Evolutionary conservation across 1,140 invertebrate species (phyloP).

Genomic region (Hyles vespertilio): DNA sequence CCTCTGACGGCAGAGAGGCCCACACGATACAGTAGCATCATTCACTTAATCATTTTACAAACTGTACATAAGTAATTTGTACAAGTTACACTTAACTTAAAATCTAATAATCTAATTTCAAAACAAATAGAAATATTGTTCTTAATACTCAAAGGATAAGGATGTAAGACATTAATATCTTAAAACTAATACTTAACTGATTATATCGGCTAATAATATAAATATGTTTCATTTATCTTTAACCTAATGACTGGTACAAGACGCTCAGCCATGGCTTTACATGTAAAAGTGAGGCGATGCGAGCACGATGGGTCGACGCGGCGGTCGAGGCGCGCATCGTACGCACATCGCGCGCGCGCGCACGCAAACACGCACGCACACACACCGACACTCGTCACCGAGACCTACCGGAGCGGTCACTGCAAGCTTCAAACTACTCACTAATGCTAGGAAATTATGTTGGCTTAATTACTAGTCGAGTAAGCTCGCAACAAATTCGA

Average conservation of each 20-base stretch:
- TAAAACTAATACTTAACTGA: slow-evolving; percentile 54
- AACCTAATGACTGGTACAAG: slow-evolving; percentile 65
- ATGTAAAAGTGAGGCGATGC: slow-evolving; percentile 27
- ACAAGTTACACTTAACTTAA: slow-evolving; percentile 62
- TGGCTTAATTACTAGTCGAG: neutral
- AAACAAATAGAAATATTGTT: slow-evolving; percentile 73
- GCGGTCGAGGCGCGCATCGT: too few relatives aligned
- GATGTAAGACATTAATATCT: slow-evolving; percentile 70
- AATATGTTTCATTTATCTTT: slow-evolving; percentile 51
- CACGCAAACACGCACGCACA: neutral
- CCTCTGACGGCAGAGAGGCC: slow-evolving; percentile 17
- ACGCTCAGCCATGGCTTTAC: slow-evolving; percentile 58
- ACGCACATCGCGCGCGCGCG: neutral
- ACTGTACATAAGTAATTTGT: slow-evolving; percentile 73
- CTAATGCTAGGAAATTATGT: slow-evolving; percentile 3
- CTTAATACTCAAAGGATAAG: slow-evolving; percentile 70
- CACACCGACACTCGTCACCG: neutral
- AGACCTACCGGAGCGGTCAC: slow-evolving; percentile 2
- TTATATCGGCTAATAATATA: slow-evolving; percentile 53
- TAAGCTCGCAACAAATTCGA: slow-evolving; percentile 8
- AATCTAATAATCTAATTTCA: slow-evolving; percentile 54
- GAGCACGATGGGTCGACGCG: neutral
- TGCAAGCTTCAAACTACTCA: neutral
- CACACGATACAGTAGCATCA: slow-evolving; percentile 35
- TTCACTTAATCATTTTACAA: slow-evolving; percentile 46